Percentiles rank a stretch among this genome's conserved stretches.
Evolutionary conservation across 1,140 invertebrate species (phyloP).

Genomic region (Leptestheria dahalacensis): DNA sequence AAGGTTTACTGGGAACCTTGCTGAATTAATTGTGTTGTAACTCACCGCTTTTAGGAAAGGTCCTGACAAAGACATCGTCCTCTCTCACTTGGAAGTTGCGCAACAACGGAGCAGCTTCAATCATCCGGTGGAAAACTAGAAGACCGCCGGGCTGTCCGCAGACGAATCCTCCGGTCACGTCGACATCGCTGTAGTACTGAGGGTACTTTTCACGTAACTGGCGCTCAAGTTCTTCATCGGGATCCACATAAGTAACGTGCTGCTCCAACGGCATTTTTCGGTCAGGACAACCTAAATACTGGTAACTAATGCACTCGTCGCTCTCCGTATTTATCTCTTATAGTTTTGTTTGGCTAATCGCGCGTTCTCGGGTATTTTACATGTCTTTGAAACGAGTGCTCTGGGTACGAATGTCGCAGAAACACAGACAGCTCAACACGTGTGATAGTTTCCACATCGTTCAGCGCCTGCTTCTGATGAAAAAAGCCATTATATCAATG

Average conservation of each 20-base stretch:
- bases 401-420: too few relatives aligned
- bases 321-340: too few relatives aligned
- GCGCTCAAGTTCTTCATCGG: background rate
- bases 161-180: background rate
- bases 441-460: too few relatives aligned
- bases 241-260: background rate
- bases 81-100: slow-evolving; percentile 6
- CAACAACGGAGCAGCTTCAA: background rate
- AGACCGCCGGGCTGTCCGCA: background rate
- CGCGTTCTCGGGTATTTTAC: too few relatives aligned
- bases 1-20: background rate
- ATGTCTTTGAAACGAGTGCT: too few relatives aligned
- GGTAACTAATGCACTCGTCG: too few relatives aligned
- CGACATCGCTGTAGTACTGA: background rate
- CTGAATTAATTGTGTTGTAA: background rate
- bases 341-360: too few relatives aligned
- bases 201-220: background rate
- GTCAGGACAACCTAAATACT: too few relatives aligned
- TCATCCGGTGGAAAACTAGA: background rate
- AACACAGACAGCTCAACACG: too few relatives aligned
- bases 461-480: too few relatives aligned
- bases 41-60: slow-evolving; percentile 15
- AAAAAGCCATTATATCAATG: too few relatives aligned
- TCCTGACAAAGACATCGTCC: slow-evolving; percentile 9
- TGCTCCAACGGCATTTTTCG: background rate